These are phyloP conservation scores for Drosophila obscura DNA, from an alignment of 1,140 invertebrate genomes.

Conservation along the genomic window DNA sequence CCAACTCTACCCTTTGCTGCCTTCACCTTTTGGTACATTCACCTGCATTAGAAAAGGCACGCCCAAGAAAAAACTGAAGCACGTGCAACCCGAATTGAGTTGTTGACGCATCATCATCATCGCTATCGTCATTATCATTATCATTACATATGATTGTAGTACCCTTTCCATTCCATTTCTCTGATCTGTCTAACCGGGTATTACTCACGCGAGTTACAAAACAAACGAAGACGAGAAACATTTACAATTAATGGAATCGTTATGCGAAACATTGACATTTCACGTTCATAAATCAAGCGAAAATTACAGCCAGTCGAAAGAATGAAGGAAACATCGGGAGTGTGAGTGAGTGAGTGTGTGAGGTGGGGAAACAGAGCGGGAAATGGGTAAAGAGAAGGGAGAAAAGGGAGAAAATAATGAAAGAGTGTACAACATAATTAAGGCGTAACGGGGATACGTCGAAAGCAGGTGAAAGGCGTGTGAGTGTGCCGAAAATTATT, in stretches of 20 bases:
- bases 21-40: neutral
- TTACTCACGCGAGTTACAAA: constrained; percentile 41
- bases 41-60: constrained; percentile 14
- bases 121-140: constrained; percentile 38
- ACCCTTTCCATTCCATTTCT: neutral
- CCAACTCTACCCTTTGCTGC: constrained; percentile 7
- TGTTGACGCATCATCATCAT: constrained; percentile 56
- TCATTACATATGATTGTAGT: constrained; percentile 1
- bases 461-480: constrained; percentile 76
- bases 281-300: constrained; percentile 79
- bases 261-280: constrained; percentile 82
- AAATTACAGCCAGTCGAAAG: constrained; percentile 59
- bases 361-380: constrained; percentile 26
- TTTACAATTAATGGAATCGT: constrained; percentile 78
- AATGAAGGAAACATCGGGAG: constrained; percentile 13
- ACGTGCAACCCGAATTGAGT: constrained; percentile 58
- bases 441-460: constrained; percentile 62
- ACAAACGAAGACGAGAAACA: constrained; percentile 34
- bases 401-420: constrained; percentile 62
- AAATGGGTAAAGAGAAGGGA: constrained; percentile 29
- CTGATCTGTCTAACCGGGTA: neutral
- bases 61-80: constrained; percentile 12
- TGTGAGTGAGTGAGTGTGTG: constrained; percentile 12
- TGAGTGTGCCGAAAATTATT: constrained; percentile 74
- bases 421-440: constrained; percentile 77